phyloP scores from a whole-genome alignment of 2,797 vertebrate species.

The Bradypodion pumilum region DNA sequence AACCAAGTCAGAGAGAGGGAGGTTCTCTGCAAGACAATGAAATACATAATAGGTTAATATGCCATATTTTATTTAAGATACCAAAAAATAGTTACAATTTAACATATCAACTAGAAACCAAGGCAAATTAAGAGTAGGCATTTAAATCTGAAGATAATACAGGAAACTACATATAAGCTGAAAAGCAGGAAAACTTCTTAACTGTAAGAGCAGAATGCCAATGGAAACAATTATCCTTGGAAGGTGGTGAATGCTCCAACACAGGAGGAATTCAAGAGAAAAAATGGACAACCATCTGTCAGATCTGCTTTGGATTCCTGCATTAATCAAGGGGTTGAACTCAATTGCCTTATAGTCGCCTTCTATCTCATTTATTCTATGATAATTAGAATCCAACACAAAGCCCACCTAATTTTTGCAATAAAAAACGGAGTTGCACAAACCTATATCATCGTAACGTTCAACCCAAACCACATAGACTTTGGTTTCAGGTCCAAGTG shows the following conservation, averaged over 20 bases:
- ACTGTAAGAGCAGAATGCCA: too few species aligned
- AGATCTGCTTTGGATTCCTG: too few species aligned
- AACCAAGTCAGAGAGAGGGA: conserved; percentile 90
- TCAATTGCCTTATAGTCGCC: too few species aligned
- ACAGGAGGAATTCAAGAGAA: too few species aligned
- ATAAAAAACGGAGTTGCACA: neutral
- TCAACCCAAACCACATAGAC: conserved; percentile 97
- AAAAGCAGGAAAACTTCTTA: too few species aligned
- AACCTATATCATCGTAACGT: conserved; percentile 94
- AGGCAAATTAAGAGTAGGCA: conserved; percentile 12
- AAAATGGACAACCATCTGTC: too few species aligned
- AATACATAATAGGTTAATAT: conserved; percentile 25
- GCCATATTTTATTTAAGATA: neutral
- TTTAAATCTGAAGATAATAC: neutral
- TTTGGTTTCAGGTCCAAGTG: conserved; percentile 94
- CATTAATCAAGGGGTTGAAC: too few species aligned
- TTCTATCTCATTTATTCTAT: too few species aligned
- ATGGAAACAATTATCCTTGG: too few species aligned
- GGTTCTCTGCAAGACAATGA: conserved; percentile 84
- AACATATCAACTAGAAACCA: neutral
- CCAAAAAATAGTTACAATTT: neutral
- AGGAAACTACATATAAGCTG: too few species aligned
- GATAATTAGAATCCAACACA: fast-evolving
- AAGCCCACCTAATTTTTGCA: neutral
- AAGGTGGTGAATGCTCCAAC: too few species aligned